Base-by-base conservation (phyloP, 2,113 vertebrate genomes). In the Atractosteus spatula region DNA sequence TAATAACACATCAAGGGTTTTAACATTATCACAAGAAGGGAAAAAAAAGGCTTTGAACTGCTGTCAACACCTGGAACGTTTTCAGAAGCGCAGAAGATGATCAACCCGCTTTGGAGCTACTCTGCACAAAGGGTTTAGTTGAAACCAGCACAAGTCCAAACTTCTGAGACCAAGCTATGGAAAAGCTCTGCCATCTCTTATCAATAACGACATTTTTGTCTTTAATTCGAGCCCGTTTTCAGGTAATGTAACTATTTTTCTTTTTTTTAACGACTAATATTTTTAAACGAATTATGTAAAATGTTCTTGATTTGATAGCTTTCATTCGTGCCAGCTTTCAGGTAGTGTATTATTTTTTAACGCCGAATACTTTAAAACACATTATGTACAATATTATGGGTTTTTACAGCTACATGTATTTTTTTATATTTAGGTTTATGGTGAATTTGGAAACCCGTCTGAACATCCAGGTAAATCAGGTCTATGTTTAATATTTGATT, bases 401-500 rank as follows among this genome's bases (percentile, higher is more conserved):
- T 1, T 29, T 29, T 29, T 29, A 29, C 29, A 29, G 29, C 29
- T 29, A 1, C 29, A 29, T 29, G 29, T 77, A 85, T 80, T 75
- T 76, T 89, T 80, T 68, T 78, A 3, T 76, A 47, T 78, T 68
- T 91, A 98, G 97, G 94, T 94, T 79, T 81, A 77, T 11, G 83
- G 87, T 78, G 87, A 92, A 81, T 78, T 74, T 41, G 78, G 85
- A 43, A 75, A 86, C 76, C 71, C 85, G 5, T 85, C 73, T 12
- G 88, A 91, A 72, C 95, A 98, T 77, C 95, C 95, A 94, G 96
- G 96, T 99, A 93, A 90, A 80, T 12, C 3, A 56, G 29, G 14
- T 51, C 5, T 51, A 51, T 51, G 5, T 51, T 59, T 59, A 3
- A 2, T 59, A 59, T 59, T 4, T 59, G 0, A n/a, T 59, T 12